Evolutionary conservation across 2,888 invertebrate species (phyloP), one percentile per base, ranked within the genome.

Genomic region (Lasioglossum figueresi): DNA sequence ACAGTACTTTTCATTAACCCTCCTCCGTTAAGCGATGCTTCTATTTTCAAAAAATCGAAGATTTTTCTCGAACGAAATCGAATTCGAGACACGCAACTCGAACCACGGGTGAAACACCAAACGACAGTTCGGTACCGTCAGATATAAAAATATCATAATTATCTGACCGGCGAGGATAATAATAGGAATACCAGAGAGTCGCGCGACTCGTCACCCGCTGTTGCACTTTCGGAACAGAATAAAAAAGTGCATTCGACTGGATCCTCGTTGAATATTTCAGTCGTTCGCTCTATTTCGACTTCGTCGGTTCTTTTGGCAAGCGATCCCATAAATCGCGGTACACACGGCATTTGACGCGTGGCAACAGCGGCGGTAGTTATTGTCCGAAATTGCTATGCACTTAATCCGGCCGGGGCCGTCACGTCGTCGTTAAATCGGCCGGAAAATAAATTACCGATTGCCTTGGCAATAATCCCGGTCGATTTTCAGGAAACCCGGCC

Each of bases 391-490:
- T 82, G 52, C 82, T 66, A 75, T 80, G 72, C 66, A 70, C 43
- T 82, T 88, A 82, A 88, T 82, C 45, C 75, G 31, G 48, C n/a
- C 52, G 52, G 52, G 77, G 79, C 78, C 75, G 72, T 40, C 76
- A 71, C 78, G 83, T 86, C 72, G 76, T 56, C 77, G 75, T 85
- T 84, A 84, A 91, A 91, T 91, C 88, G 88, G 87, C 87, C 88
- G 88, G 90, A 90, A 92, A 91, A 90, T 89, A 92, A 92, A 92
- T 92, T 88, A 91, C 91, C 91, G 88, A 92, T 93, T 92, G 91
- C 90, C 90, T 93, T 92, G 93, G 92, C 92, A 92, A 72, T 87
- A 88, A 89, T 92, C 92, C 92, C 91, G 87, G 81, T 75, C 84
- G 84, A 88, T 80, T 88, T 80, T 86, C 83, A 66, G 56, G 80